These are phyloP conservation scores for Lates calcarifer DNA, from an alignment of 2,113 vertebrate species.

Conservation along the genomic window DNA sequence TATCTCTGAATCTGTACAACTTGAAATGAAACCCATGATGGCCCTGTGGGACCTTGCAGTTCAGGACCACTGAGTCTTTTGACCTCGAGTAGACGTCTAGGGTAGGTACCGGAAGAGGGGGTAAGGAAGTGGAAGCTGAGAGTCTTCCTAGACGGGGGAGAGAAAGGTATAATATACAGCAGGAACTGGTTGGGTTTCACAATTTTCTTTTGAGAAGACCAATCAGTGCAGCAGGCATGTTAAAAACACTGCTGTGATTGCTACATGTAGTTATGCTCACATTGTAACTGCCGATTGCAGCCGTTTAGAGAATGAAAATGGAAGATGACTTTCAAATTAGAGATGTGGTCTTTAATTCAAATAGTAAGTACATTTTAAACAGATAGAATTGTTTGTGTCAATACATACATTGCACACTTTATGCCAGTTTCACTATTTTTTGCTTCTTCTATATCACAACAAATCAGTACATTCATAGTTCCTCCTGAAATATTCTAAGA, in stretches of 20 bases:
- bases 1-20: constrained; percentile 38
- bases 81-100: constrained; percentile 49
- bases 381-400: background rate
- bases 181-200: constrained; percentile 17
- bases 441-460: background rate
- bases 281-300: background rate
- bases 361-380: background rate
- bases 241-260: background rate
- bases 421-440: background rate
- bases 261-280: background rate
- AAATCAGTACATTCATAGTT: background rate
- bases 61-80: constrained; percentile 49
- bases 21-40: constrained; percentile 65
- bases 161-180: background rate
- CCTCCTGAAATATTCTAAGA: background rate
- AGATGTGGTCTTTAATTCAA: background rate
- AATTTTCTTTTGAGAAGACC: background rate
- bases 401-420: background rate
- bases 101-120: constrained; percentile 44
- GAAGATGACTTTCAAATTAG: background rate
- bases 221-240: background rate
- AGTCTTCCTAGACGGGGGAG: constrained; percentile 48
- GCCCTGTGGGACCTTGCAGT: constrained; percentile 73
- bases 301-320: background rate
- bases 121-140: constrained; percentile 31